Base-by-base conservation (phyloP, 2,113 vertebrate genomes). In the Passer montanus region DNA sequence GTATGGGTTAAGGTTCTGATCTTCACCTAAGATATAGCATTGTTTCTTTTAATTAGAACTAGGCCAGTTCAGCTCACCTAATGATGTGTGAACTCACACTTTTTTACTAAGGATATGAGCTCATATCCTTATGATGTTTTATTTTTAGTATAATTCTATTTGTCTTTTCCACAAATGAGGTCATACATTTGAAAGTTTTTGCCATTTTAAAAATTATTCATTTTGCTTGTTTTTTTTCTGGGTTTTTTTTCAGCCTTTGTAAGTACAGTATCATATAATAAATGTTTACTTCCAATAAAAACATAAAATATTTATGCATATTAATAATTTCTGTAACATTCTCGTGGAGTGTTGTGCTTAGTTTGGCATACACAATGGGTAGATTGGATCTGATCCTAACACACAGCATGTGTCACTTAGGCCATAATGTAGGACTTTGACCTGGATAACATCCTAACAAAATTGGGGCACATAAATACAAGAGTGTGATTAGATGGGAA, bases 261-360 rank as follows among this genome's bases (percentile, higher is more conserved):
- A 55, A 31, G 5, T 63, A 39, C 18, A 77, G 3, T 27, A 18
- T 41, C 20, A 63, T 13, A 46, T 37, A 84, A 15, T 28, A 87
- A 66, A 64, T 30, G 2, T 46, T 70, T 72, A 27, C 15, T 73
- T 82, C 37, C 2, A 37, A 33, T 27, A 22, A 43, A 63, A 35
- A 1, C 8, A 11, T 18, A 22, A 31, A 53, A 24, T 13, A 11
- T n/a, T 3, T 4, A 27, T 44, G 5, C 3, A 14, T 35, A 23
- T 75, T 31, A 22, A 35, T 47, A 3, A n/a, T 87, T 75, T 79
- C 62, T 15, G 27, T 26, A 50, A n/a, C 18, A 19, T 64, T 90
- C 20, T 88, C 23, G 15, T 2, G 30, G 30, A 43, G 6, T 33
- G 10, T 23, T 63, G 14, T 49, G 28, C 24, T 72, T 66, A 33